Conservation (phyloP, 2,113 vertebrate genomes). For the Suricata suricatta region DNA sequence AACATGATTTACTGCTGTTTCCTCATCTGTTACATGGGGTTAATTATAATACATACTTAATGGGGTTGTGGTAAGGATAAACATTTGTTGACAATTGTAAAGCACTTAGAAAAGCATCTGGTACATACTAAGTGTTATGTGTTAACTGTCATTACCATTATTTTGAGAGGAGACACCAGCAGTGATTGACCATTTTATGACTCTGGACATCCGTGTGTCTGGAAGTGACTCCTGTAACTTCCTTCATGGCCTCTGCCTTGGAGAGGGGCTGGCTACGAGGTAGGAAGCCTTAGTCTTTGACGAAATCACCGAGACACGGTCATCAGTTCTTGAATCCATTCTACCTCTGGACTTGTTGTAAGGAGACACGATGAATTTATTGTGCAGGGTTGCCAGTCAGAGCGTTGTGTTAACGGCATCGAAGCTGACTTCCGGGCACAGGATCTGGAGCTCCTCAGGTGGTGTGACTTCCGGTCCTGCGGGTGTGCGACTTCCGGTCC, state of each 20-base stretch:
- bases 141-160: not conserved
- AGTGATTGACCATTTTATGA: not conserved
- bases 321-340: not conserved
- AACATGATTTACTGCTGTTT: not conserved
- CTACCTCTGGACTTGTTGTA: not conserved
- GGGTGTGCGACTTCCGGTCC: not conserved
- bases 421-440: not conserved
- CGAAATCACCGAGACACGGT: not conserved
- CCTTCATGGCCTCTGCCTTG: not conserved
- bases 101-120: not conserved
- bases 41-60: not conserved
- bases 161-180: not conserved
- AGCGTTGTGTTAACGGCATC: not conserved
- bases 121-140: not conserved
- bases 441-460: not conserved
- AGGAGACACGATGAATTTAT: not conserved
- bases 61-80: not conserved
- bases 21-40: not conserved
- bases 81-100: not conserved
- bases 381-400: not conserved
- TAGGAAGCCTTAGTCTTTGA: not conserved
- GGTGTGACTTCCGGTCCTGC: not conserved
- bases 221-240: not conserved
- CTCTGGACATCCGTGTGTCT: not conserved
- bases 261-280: not conserved